These are phyloP conservation scores for Arizona elegans DNA, from an alignment of 2,113 vertebrate genomes.

Conservation along the genomic window DNA sequence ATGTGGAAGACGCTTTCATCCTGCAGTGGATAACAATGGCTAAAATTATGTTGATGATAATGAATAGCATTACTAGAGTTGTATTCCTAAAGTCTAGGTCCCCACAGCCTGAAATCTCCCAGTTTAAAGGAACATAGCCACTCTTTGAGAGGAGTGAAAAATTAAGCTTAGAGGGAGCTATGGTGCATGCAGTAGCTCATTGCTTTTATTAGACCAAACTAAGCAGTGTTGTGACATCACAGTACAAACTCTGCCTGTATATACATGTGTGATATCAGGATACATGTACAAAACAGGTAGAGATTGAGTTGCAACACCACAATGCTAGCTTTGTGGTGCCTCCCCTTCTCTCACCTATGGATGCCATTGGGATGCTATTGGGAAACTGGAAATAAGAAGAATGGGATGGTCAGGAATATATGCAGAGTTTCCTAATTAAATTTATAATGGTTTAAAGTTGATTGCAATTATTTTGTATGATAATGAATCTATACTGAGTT, in stretches of 20 bases:
- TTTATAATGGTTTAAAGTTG: neutral
- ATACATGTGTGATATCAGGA: neutral
- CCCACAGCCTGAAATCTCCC: neutral
- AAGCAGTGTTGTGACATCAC: neutral
- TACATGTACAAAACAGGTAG: neutral
- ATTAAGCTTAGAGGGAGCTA: neutral
- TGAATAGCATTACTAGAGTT: neutral
- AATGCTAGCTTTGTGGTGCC: neutral
- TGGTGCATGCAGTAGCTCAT: neutral
- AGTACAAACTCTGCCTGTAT: neutral
- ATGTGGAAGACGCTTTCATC: no score
- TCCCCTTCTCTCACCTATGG: neutral
- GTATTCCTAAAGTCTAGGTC: neutral
- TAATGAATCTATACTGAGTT: neutral
- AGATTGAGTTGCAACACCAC: neutral
- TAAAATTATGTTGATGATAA: no score
- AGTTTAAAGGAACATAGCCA: neutral
- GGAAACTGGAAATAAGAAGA: neutral
- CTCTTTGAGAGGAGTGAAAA: neutral
- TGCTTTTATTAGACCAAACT: neutral
- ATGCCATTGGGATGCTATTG: neutral
- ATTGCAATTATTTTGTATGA: neutral
- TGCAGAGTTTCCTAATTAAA: neutral
- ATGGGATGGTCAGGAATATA: neutral
- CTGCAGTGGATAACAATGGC: no score